Evolutionary conservation across 2,888 invertebrate genomes (phyloP), one percentile per base, ranked within the genome.

Genomic region (Panopea generosa): DNA sequence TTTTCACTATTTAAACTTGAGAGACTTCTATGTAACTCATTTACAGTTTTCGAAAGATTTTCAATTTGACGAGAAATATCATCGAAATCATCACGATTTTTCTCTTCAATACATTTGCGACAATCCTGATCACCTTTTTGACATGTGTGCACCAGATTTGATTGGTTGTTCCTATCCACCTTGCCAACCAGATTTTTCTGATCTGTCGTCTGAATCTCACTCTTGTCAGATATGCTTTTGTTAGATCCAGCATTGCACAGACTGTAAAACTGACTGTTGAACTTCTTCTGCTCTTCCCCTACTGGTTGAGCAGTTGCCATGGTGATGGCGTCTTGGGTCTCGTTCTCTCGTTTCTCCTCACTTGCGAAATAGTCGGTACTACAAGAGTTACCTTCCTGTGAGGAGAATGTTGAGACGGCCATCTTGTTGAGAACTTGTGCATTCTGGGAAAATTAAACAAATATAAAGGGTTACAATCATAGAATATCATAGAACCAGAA

Each of bases 201-300:
- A 11, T 68, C 72, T 11, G 56, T 71, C 1, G n/a, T 43, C 14
- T 71, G 73, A 9, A 65, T 74, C 52, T 86, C 86, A 56, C 77
- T 80, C 33, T 83, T 84, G 3, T 84, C 83, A 9, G 83, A 84
- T 33, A 86, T 65, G 67, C 89, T 89, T 20, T 83, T 71, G 63
- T 84, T 86, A 6, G 90, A 90, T 18, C 84, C 89, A 11, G 88
- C 85, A 33, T 84, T 82, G 66, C 89, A 89, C n/a, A 90, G 78
- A 65, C 90, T 90, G 82, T 90, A 90, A 67, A 89, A 90, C 63
- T 89, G 86, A 56, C 86, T 86, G 55, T 87, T 84, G 76, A 90
- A 90, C 43, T 82, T 79, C 27, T 86, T 87, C 67, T 89, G 87
- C 16, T 87, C 84, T n/a, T 83, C 81, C 9, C 69, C 74, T 4